These are phyloP conservation scores for Agraylea sexmaculata DNA, from an alignment of 1,140 invertebrate genomes.

Conservation along the genomic window DNA sequence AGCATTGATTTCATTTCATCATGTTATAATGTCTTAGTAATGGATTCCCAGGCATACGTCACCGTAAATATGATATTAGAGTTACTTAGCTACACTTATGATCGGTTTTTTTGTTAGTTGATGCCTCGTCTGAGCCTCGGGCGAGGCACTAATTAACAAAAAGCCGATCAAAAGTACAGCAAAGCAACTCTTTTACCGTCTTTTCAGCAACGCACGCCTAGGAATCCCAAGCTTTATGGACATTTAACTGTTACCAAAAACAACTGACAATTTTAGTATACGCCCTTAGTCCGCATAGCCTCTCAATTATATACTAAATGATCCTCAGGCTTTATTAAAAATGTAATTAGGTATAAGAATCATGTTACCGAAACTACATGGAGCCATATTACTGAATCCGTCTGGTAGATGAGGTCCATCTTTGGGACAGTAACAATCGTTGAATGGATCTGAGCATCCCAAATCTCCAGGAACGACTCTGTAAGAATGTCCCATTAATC, in stretches of 20 bases:
- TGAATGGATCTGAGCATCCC: conserved; percentile 45
- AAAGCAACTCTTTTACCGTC: too few species aligned
- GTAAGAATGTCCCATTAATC: conserved; percentile 36
- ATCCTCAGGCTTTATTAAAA: conserved; percentile 3
- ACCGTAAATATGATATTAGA: too few species aligned
- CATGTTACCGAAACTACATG: conserved; percentile 61
- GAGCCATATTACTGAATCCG: conserved; percentile 52
- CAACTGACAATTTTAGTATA: too few species aligned
- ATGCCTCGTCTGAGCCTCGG: too few species aligned
- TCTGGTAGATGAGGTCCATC: conserved; percentile 41
- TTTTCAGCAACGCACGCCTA: too few species aligned
- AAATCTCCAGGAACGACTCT: conserved; percentile 42
- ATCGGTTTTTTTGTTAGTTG: too few species aligned
- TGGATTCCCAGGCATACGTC: too few species aligned
- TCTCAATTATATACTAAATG: neutral
- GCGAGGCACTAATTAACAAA: too few species aligned
- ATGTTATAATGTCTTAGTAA: neutral
- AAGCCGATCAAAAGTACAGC: too few species aligned
- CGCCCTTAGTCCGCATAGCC: too few species aligned
- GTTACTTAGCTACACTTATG: too few species aligned
- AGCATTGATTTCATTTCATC: neutral
- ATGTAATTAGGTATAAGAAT: conserved; percentile 3
- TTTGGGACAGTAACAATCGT: conserved; percentile 48
- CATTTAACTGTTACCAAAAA: neutral
- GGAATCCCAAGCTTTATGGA: too few species aligned